Percentiles rank a stretch among this genome's conserved stretches.
These are phyloP conservation scores for Caenorhabditis wallacei DNA, from an alignment of 2,888 invertebrate genomes.

Conservation along the genomic window DNA sequence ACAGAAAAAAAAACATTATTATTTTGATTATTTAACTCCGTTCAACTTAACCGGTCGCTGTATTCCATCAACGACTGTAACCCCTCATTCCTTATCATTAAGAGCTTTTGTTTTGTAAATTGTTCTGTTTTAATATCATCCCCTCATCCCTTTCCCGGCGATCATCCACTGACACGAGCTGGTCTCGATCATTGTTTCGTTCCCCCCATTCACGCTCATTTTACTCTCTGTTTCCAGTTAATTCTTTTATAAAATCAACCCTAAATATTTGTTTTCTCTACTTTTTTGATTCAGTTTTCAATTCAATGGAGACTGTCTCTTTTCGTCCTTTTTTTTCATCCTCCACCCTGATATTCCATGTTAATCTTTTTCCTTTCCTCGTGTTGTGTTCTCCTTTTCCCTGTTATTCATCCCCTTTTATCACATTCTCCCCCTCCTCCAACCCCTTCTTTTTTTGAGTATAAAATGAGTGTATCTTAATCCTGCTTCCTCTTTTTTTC, in stretches of 20 bases:
- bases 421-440: conserved; percentile 5
- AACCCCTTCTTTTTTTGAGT: conserved; percentile 19
- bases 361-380: background rate
- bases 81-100: background rate
- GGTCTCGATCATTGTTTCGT: conserved; percentile 27
- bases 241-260: background rate
- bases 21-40: conserved; percentile 40
- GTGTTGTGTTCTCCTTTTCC: conserved; percentile 48
- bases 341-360: background rate
- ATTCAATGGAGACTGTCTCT: too few relatives aligned
- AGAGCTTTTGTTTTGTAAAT: background rate
- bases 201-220: background rate
- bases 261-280: background rate
- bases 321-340: conserved; percentile 1
- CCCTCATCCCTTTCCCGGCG: conserved; percentile 19
- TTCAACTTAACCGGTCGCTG: conserved; percentile 29
- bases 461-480: conserved; percentile 45
- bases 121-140: background rate
- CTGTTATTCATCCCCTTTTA: conserved; percentile 15
- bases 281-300: conserved; percentile 21
- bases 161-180: conserved; percentile 37
- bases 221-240: background rate
- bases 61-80: conserved; percentile 6
- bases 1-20: conserved; percentile 7
- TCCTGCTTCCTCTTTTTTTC: too few relatives aligned